Conservation (phyloP, 2,888 invertebrate genomes). For the Drosophila quinaria region DNA sequence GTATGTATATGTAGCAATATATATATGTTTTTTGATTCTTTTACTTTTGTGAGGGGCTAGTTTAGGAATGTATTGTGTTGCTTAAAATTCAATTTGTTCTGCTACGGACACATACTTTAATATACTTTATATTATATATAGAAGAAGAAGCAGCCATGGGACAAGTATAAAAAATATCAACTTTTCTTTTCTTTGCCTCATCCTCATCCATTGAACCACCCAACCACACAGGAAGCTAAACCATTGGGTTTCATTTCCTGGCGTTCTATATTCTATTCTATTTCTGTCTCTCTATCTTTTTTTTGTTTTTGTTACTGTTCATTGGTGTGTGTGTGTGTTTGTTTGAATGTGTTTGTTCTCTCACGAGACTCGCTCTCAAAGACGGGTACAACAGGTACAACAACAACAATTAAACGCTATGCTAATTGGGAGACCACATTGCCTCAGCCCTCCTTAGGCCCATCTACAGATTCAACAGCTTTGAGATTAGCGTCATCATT, state of each 20-base stretch:
- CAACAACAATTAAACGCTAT: slow-evolving; percentile 84
- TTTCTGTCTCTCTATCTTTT: slow-evolving; percentile 46
- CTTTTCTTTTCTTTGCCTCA: slow-evolving; percentile 54
- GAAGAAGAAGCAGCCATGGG: slow-evolving; percentile 66
- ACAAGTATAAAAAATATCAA: slow-evolving; percentile 76
- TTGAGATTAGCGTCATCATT: slow-evolving; percentile 42
- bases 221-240: slow-evolving; percentile 48
- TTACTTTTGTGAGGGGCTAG: slow-evolving; percentile 61
- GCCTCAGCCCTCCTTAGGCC: slow-evolving; percentile 18
- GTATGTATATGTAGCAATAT: slow-evolving; percentile 31
- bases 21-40: slow-evolving; percentile 68
- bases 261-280: slow-evolving; percentile 35
- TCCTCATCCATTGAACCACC: slow-evolving; percentile 36
- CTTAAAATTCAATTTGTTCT: slow-evolving; percentile 51
- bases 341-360: slow-evolving; percentile 10
- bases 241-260: slow-evolving; percentile 30
- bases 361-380: slow-evolving; percentile 59
- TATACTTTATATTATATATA: slow-evolving; percentile 5
- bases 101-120: slow-evolving; percentile 24
- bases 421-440: slow-evolving; percentile 65
- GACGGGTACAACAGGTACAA: slow-evolving; percentile 85
- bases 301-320: slow-evolving; percentile 34
- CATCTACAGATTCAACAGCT: slow-evolving; percentile 69
- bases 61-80: slow-evolving; percentile 62
- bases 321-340: slow-evolving; percentile 28